Conservation (phyloP, 1,140 invertebrate species). For the Drosophila sulfurigaster region DNA sequence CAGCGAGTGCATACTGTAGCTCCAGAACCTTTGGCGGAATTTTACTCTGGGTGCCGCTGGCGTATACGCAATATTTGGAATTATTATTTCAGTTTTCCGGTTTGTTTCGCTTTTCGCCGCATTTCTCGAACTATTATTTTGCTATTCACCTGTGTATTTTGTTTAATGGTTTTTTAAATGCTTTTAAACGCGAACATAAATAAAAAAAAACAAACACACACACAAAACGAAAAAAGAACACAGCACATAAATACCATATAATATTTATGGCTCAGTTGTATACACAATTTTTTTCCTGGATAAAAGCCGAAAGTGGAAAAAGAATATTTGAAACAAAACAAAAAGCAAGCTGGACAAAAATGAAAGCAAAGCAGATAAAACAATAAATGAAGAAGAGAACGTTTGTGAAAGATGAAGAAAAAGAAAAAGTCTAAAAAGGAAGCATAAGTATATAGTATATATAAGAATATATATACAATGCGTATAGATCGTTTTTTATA, state of each 20-base stretch:
- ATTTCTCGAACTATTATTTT: conserved; percentile 3
- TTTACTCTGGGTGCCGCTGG: conserved; percentile 28
- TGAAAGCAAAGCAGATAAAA: conserved; percentile 26
- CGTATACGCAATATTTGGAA: conserved; percentile 56
- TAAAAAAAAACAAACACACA: conserved; percentile 9
- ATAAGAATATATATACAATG: conserved; percentile 30
- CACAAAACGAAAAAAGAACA: conserved; percentile 1
- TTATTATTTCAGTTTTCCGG: neutral
- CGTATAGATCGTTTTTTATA: conserved; percentile 71
- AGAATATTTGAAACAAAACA: neutral
- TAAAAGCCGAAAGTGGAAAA: conserved; percentile 5
- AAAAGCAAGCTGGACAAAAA: conserved; percentile 6
- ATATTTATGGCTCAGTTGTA: conserved; percentile 66
- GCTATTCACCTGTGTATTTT: conserved; percentile 42
- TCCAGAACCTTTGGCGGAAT: neutral
- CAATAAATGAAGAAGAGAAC: conserved; percentile 23
- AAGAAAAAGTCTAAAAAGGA: neutral
- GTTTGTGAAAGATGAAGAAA: neutral
- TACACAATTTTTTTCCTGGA: conserved; percentile 40
- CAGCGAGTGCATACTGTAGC: conserved; percentile 14
- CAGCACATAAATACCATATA: conserved; percentile 54
- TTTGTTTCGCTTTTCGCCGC: neutral
- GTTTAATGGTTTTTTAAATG: conserved; percentile 66
- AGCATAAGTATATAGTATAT: conserved; percentile 24
- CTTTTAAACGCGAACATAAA: conserved; percentile 55